phyloP scores from a whole-genome alignment of 1,140 invertebrate genomes.

The Coelopa frigida region DNA sequence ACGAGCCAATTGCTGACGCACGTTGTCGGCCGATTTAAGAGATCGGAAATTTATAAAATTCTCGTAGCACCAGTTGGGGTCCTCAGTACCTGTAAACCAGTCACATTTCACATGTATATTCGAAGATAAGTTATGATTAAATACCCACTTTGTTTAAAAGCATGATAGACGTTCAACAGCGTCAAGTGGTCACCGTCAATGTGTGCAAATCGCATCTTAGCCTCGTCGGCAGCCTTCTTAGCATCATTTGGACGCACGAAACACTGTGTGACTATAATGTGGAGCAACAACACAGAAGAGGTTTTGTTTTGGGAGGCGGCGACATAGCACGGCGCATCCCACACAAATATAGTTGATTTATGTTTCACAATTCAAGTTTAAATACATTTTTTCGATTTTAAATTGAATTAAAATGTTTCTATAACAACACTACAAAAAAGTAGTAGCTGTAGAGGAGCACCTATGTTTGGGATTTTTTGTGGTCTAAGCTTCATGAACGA shows the following conservation, averaged over 20 bases:
- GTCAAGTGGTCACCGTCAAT: conserved; percentile 99
- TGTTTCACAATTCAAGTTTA: conserved; percentile 13
- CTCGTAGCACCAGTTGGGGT: conserved; percentile 91
- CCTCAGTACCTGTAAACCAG: conserved; percentile 52
- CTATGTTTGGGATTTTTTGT: conserved; percentile 10
- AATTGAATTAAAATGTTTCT: not conserved
- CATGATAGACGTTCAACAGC: conserved; percentile 97
- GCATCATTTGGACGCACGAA: conserved; percentile 98
- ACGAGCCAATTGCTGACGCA: conserved; percentile 57
- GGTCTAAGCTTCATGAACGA: conserved; percentile 18
- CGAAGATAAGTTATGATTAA: not conserved
- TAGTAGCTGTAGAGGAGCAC: conserved; percentile 4
- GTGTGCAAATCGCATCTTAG: conserved; percentile 98
- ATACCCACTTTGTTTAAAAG: conserved; percentile 96
- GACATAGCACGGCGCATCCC: conserved; percentile 42
- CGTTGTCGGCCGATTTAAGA: conserved; percentile 75
- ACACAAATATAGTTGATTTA: conserved; percentile 51
- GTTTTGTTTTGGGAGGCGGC: conserved; percentile 10
- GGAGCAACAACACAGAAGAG: conserved; percentile 7
- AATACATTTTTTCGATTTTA: conserved; percentile 1
- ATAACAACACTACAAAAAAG: conserved; percentile 4
- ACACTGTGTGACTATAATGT: conserved; percentile 90
- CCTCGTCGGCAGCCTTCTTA: conserved; percentile 98
- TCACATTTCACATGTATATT: not conserved
- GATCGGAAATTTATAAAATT: conserved; percentile 99